Evolutionary conservation across 2,797 vertebrate species (phyloP).

Genomic region (Simalia tracyae): DNA sequence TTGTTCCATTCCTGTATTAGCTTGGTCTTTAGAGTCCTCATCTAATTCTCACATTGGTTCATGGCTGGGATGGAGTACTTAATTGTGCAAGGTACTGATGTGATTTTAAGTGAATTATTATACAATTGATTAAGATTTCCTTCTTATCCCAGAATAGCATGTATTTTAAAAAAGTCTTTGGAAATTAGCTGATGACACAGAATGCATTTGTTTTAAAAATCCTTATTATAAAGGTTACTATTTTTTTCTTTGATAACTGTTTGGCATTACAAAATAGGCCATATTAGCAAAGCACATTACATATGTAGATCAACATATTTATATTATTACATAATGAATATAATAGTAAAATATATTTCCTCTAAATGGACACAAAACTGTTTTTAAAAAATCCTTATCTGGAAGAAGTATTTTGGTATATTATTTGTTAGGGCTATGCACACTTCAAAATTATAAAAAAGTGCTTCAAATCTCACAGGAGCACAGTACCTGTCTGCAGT

Average conservation of each 20-base stretch:
- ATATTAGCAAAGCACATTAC: constrained; percentile 8
- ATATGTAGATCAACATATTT: neutral
- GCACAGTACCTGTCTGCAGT: neutral
- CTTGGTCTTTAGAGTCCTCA: neutral
- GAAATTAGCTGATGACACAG: constrained; percentile 12
- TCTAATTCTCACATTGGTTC: neutral
- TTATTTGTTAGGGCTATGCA: too few species aligned
- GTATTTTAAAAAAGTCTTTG: constrained; percentile 1
- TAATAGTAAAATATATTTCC: neutral
- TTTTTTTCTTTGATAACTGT: neutral
- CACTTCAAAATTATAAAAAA: neutral
- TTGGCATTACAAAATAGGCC: constrained; percentile 2
- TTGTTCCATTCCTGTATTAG: neutral
- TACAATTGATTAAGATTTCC: constrained; percentile 24
- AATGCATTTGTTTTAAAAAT: constrained; percentile 22
- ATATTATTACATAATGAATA: neutral
- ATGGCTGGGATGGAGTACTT: constrained; percentile 4
- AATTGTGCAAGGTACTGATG: constrained; percentile 30
- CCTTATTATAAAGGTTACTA: constrained; percentile 14
- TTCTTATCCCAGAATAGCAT: neutral
- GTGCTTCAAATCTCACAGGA: neutral
- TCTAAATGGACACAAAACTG: neutral
- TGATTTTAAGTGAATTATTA: neutral
- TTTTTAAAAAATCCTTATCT: neutral
- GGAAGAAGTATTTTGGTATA: too few species aligned